These are phyloP conservation scores for Sinocyclocheilus anshuiensis DNA, from an alignment of 2,113 vertebrate genomes.

Conservation along the genomic window DNA sequence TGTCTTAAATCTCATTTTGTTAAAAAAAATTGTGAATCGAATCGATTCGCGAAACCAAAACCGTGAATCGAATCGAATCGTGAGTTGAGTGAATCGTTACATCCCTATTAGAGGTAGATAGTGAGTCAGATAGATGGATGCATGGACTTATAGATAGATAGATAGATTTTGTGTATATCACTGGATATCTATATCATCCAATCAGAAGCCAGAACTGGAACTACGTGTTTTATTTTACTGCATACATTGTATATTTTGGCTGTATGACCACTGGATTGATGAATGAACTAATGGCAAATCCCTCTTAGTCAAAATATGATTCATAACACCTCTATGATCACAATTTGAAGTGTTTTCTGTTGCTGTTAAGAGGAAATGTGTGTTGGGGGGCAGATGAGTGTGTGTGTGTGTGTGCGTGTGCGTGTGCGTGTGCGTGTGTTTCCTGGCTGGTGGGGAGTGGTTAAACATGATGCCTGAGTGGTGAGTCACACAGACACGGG, in stretches of 20 bases:
- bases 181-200: background rate
- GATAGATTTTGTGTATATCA: background rate
- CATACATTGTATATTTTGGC: background rate
- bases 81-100: too few relatives aligned
- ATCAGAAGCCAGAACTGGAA: background rate
- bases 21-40: too few relatives aligned
- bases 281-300: background rate
- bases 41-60: too few relatives aligned
- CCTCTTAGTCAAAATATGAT: background rate
- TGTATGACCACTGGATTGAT: background rate
- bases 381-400: background rate
- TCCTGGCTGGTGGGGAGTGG: constrained; percentile 31
- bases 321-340: background rate
- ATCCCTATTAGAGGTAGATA: too few relatives aligned
- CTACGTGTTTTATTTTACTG: background rate
- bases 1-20: too few relatives aligned
- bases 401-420: background rate
- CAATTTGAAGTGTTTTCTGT: too few relatives aligned
- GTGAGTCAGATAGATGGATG: background rate
- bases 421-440: background rate
- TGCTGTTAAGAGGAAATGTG: background rate
- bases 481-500: constrained; percentile 48
- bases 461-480: constrained; percentile 23
- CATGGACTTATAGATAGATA: background rate
- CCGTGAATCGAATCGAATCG: too few relatives aligned